Percentiles rank a stretch among this genome's conserved stretches.
Evolutionary conservation across 2,797 vertebrate genomes (phyloP).

Genomic region (Chromobotia macracanthus): DNA sequence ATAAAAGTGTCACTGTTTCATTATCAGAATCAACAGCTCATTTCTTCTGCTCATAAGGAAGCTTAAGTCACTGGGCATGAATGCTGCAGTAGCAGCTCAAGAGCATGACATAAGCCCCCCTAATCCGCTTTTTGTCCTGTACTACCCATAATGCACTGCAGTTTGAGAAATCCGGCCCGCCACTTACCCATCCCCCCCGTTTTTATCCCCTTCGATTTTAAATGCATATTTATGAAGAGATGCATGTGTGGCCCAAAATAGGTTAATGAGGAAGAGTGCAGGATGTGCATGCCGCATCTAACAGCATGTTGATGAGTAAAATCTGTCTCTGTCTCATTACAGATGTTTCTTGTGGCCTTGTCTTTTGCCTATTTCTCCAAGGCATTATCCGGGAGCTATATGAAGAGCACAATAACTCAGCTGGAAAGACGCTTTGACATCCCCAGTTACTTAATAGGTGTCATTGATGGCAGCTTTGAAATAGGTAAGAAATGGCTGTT

Average conservation of each 20-base stretch:
- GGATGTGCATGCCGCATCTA: background rate
- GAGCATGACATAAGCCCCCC: slow-evolving; percentile 59
- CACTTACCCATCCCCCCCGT: background rate
- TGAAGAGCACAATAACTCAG: slow-evolving; percentile 95
- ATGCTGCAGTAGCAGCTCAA: slow-evolving; percentile 52
- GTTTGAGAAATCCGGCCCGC: slow-evolving; percentile 18
- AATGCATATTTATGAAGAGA: slow-evolving; percentile 46
- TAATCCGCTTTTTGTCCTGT: slow-evolving; percentile 70
- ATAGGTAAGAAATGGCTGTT: slow-evolving; percentile 81
- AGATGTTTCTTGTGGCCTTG: slow-evolving; percentile 91
- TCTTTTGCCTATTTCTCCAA: slow-evolving; percentile 94
- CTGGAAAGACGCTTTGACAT: slow-evolving; percentile 94
- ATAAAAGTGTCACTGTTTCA: slow-evolving; percentile 35
- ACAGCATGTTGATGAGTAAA: slow-evolving; percentile 10
- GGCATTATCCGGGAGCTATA: slow-evolving; percentile 88
- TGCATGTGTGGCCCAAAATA: slow-evolving; percentile 35
- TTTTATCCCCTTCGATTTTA: slow-evolving; percentile 22
- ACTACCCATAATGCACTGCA: slow-evolving; percentile 58
- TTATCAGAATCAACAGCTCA: slow-evolving; percentile 54
- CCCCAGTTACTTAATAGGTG: slow-evolving; percentile 89
- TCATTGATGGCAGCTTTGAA: slow-evolving; percentile 97
- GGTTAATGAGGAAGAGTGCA: slow-evolving; percentile 33
- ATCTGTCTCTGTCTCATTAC: slow-evolving; percentile 57
- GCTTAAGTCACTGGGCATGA: slow-evolving; percentile 37
- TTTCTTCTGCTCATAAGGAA: slow-evolving; percentile 59